Percentiles rank a stretch among this genome's conserved stretches.
Conservation (phyloP, 1,140 invertebrate genomes). For the Pseudomyrmex concolor region DNA sequence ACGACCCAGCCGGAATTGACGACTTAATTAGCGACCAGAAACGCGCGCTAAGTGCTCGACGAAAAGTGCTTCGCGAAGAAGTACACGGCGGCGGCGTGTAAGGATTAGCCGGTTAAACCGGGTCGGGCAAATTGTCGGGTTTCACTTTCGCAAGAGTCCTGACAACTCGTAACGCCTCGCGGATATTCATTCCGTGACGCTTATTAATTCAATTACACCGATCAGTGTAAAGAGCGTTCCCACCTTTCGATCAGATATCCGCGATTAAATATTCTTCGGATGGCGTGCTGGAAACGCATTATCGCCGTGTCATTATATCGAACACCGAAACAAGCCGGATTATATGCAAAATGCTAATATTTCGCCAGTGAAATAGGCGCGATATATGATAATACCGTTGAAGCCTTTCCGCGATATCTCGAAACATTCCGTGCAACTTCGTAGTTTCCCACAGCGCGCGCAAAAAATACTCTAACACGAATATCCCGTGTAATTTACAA, state of each 20-base stretch:
- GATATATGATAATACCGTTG: neutral
- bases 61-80: conserved; percentile 58
- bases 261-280: conserved; percentile 34
- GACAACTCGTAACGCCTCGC: conserved; percentile 50
- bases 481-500: conserved; percentile 16
- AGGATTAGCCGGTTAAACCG: conserved; percentile 59
- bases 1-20: conserved; percentile 68
- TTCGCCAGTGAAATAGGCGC: neutral
- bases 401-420: neutral
- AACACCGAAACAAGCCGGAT: neutral
- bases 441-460: neutral
- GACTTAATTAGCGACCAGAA: conserved; percentile 74
- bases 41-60: conserved; percentile 51
- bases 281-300: neutral
- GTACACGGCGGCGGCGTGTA: conserved; percentile 48
- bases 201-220: conserved; percentile 56
- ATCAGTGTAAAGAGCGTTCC: neutral
- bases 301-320: conserved; percentile 24
- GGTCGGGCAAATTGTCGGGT: conserved; percentile 58
- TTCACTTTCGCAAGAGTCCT: conserved; percentile 53
- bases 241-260: conserved; percentile 37
- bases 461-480: neutral
- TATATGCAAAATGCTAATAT: conserved; percentile 22
- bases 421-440: neutral
- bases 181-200: conserved; percentile 47